Conservation (phyloP, 2,113 vertebrate species). For the Phalacrocorax brasilianus region DNA sequence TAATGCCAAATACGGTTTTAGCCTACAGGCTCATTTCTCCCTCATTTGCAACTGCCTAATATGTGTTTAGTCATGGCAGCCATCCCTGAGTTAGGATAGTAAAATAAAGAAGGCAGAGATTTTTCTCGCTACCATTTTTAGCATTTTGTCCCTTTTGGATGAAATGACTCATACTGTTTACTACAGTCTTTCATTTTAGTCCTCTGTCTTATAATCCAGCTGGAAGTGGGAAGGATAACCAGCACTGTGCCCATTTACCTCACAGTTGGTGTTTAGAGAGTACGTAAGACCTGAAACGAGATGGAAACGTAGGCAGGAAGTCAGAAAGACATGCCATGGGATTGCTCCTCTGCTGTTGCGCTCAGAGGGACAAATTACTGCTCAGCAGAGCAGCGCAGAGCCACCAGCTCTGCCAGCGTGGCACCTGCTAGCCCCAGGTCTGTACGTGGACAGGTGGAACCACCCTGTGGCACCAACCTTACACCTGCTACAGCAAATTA, state of each 20-base stretch:
- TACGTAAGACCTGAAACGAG: not conserved
- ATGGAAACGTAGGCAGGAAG: not conserved
- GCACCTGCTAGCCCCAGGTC: not conserved
- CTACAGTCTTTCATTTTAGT: not conserved
- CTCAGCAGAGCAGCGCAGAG: not conserved
- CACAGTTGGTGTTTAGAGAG: not conserved
- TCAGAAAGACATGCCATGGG: not conserved
- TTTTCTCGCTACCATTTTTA: conserved; percentile 13
- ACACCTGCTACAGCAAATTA: not conserved
- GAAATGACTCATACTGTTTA: conserved; percentile 37
- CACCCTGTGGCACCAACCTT: not conserved
- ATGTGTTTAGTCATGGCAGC: not conserved
- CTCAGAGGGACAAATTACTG: not conserved
- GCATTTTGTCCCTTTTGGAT: not conserved
- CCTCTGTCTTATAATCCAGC: not conserved
- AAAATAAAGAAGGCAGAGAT: not conserved
- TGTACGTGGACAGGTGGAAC: not conserved
- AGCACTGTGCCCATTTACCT: conserved; percentile 1
- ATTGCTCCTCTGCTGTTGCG: not conserved
- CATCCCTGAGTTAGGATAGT: not conserved
- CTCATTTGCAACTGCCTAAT: not conserved
- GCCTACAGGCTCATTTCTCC: not conserved
- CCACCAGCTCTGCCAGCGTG: not conserved
- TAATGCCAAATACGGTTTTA: not conserved
- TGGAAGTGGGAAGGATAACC: conserved; percentile 13